Base-by-base conservation (phyloP, 2,113 vertebrate genomes). In the Asarcornis scutulata region DNA sequence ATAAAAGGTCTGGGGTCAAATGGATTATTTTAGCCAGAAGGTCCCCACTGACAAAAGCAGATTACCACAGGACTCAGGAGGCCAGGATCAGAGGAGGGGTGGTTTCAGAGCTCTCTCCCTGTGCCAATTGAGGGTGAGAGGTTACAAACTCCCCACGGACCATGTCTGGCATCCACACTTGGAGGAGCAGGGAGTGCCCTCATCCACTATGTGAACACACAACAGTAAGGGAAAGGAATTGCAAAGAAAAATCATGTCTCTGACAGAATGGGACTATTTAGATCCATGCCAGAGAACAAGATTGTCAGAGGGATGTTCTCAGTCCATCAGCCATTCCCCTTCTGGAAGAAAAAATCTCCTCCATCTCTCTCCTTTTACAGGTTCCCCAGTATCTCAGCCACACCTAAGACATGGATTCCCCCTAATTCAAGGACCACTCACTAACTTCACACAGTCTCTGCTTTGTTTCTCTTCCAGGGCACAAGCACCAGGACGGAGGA, bases 1-100 rank as follows among this genome's bases (percentile, higher is more conserved):
- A 83, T 38, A 50, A 88, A 87, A 94, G 68, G 46, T 88, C 86
- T 72, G 78, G 76, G 77, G 56, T 94, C 92, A 91, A 94, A 89
- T 2, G 68, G 76, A 94, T 90, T 87, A 72, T 59, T 88, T 91
- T 17, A 91, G 87, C 78, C 91, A 3, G 3, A 93, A 93, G 5
- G 56, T n/a, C 44, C 90, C 34, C n/a, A 42, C 21, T n/a, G 88
- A 56, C 64, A 77, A 69, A 63, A 86, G 78, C 0, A 36, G 83
- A 81, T 92, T 44, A 89, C 88, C 29, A 27, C 34, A 50, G 42
- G 77, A 36, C 42, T 81, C 15, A 18, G 68, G 26, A 52, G 68
- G 58, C 20, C 17, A 9, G 79, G 53, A 83, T 63, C 40, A 64
- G 69, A n/a, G 29, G 44, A 64, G 36, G 40, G 44, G 63, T 38